These are phyloP conservation scores for Pseudopodoces humilis DNA, from an alignment of 2,113 vertebrate species.

Conservation along the genomic window DNA sequence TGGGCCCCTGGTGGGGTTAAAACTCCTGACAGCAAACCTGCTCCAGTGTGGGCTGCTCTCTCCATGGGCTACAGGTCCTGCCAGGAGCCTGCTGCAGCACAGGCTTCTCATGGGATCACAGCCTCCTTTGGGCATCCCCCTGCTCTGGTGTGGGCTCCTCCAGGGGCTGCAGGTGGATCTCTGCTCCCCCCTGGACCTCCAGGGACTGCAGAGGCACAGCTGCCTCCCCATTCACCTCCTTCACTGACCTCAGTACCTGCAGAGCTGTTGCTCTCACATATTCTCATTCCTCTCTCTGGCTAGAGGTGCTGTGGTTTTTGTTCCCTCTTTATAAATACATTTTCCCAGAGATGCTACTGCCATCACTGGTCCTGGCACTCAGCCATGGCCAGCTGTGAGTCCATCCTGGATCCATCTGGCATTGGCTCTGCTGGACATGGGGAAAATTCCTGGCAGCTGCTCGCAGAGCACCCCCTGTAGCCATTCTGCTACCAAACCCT, in stretches of 20 bases:
- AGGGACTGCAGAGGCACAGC: background rate
- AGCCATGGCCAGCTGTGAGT: rapidly evolving
- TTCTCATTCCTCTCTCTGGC: background rate
- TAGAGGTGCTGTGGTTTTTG: background rate
- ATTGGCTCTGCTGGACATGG: rapidly evolving
- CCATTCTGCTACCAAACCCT: background rate
- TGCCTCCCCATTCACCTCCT: background rate
- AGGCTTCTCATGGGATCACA: rapidly evolving
- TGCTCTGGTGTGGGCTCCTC: background rate
- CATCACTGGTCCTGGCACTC: rapidly evolving
- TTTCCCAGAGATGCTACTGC: background rate
- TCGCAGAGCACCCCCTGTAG: background rate
- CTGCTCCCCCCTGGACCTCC: too few species aligned
- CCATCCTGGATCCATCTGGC: rapidly evolving
- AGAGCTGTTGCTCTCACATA: background rate
- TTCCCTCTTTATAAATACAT: background rate
- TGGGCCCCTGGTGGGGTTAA: too few species aligned
- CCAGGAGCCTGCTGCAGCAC: background rate
- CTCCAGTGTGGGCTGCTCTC: background rate
- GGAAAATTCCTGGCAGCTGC: background rate
- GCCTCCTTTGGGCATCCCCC: background rate
- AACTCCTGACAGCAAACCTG: background rate
- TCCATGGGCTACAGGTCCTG: rapidly evolving
- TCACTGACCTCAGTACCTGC: background rate
- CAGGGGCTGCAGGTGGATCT: background rate